A percentile compares a stretch with the other conserved stretches of the same genome.
Conservation (phyloP, 1,140 invertebrate genomes). For the Drosophila albomicans region DNA sequence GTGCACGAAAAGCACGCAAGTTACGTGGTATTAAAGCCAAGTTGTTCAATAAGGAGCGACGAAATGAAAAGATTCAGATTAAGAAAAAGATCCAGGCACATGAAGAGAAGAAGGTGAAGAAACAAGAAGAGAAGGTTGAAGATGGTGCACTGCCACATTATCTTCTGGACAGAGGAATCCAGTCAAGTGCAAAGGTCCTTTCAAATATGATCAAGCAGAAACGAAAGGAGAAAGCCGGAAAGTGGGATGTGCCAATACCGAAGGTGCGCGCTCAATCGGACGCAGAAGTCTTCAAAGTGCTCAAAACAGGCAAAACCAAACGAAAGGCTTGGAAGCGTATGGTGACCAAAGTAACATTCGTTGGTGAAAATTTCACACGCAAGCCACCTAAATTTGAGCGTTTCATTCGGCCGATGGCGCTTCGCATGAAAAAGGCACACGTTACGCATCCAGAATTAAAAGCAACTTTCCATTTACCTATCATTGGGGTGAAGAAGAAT, state of each 20-base stretch:
- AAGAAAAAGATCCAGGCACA: constrained; percentile 98
- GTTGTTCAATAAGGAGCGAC: constrained; percentile 97
- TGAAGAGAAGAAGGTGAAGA: constrained; percentile 95
- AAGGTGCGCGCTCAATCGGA: constrained; percentile 99
- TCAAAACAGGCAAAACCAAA: constrained; percentile 97
- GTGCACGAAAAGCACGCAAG: constrained; percentile 95
- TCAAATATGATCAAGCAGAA: constrained; percentile 99
- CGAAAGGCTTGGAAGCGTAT: constrained; percentile 99
- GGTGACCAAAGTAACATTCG: constrained; percentile 99
- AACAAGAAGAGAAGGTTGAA: constrained; percentile 92
- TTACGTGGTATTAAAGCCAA: constrained; percentile 99
- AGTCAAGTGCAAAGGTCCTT: constrained; percentile 96
- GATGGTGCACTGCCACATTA: constrained; percentile 98
- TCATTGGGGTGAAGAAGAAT: constrained; percentile 99
- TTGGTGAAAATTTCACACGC: constrained; percentile 98
- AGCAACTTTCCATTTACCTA: constrained; percentile 99
- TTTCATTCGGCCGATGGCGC: constrained; percentile 99
- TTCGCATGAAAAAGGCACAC: constrained; percentile 98
- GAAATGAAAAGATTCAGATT: constrained; percentile 99
- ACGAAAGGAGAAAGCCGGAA: constrained; percentile 99
- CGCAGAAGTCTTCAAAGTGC: constrained; percentile 98
- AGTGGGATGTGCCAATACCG: constrained; percentile 99
- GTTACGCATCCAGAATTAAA: constrained; percentile 99
- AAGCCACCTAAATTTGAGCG: constrained; percentile 99
- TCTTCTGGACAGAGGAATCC: constrained; percentile 97